phyloP scores from a whole-genome alignment of 2,113 vertebrate genomes.

The Sterna hirundo region DNA sequence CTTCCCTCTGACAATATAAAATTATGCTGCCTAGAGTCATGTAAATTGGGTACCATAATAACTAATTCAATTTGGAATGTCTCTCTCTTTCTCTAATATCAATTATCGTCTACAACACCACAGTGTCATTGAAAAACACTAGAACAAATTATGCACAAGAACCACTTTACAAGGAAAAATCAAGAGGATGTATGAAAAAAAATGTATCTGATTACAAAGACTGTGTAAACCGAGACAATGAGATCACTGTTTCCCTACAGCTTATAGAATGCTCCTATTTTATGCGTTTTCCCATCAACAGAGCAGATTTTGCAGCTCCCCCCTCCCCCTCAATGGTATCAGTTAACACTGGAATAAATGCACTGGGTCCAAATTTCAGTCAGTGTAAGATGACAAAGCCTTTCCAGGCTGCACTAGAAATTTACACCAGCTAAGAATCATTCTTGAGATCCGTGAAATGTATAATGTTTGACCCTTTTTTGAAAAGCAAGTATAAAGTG shows the following conservation, averaged over 20 bases:
- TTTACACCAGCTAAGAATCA: neutral
- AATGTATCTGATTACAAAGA: neutral
- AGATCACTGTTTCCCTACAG: neutral
- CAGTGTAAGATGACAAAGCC: neutral
- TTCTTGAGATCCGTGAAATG: neutral
- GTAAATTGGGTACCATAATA: neutral
- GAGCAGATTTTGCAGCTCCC: neutral
- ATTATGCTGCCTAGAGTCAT: conserved; percentile 14
- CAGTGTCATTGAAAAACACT: neutral
- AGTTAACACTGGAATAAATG: conserved; percentile 5
- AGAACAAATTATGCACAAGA: neutral
- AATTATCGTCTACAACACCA: conserved; percentile 9
- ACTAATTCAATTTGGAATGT: conserved; percentile 20
- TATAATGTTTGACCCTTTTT: neutral
- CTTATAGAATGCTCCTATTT: neutral
- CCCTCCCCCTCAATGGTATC: fast-evolving
- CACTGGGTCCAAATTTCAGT: neutral
- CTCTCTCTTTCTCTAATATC: neutral
- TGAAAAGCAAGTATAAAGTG: neutral
- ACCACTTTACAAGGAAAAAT: neutral
- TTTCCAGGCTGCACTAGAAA: neutral
- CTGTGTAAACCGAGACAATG: neutral
- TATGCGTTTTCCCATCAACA: neutral
- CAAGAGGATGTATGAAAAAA: neutral
- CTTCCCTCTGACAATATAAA: conserved; percentile 22